A percentile compares a stretch with the other conserved stretches of the same genome.
Evolutionary conservation across 2,797 vertebrate species (phyloP).

Genomic region (Semotilus atromaculatus): DNA sequence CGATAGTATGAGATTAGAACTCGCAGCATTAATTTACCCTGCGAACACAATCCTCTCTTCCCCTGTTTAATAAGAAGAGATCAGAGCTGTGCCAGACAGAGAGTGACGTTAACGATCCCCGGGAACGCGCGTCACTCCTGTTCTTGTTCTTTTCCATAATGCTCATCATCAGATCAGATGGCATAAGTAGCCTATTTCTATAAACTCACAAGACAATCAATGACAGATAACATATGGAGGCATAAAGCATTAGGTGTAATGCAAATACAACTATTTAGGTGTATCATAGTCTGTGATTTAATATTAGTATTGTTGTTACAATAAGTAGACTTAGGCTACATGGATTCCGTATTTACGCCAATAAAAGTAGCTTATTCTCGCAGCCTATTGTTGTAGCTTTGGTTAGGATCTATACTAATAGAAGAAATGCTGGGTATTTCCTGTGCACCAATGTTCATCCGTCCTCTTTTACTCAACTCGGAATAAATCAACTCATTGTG

Average conservation of each 20-base stretch:
- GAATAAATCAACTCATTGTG: background rate
- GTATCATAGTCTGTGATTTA: background rate
- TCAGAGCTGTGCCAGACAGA: conserved; percentile 55
- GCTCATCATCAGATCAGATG: conserved; percentile 31
- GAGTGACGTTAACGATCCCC: conserved; percentile 47
- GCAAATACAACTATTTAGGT: background rate
- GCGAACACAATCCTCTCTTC: conserved; percentile 48
- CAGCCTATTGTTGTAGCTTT: background rate
- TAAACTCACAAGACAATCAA: background rate
- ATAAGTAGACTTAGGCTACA: too few relatives aligned
- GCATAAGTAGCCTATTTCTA: background rate
- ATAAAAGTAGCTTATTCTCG: background rate
- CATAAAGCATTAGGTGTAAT: background rate
- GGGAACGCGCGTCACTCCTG: conserved; percentile 53
- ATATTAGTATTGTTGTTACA: background rate
- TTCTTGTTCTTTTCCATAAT: conserved; percentile 43
- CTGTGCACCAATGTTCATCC: background rate
- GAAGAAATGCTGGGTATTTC: background rate
- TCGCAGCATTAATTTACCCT: conserved; percentile 30
- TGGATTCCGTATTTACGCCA: background rate
- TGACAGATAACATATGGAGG: background rate
- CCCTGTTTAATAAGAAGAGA: conserved; percentile 43
- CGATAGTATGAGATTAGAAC: conserved; percentile 30
- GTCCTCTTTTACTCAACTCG: background rate
- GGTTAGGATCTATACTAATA: background rate